Evolutionary conservation across 1,140 invertebrate genomes (phyloP), one percentile per base, ranked within the genome.

Genomic region (Leguminivora glycinivorella): DNA sequence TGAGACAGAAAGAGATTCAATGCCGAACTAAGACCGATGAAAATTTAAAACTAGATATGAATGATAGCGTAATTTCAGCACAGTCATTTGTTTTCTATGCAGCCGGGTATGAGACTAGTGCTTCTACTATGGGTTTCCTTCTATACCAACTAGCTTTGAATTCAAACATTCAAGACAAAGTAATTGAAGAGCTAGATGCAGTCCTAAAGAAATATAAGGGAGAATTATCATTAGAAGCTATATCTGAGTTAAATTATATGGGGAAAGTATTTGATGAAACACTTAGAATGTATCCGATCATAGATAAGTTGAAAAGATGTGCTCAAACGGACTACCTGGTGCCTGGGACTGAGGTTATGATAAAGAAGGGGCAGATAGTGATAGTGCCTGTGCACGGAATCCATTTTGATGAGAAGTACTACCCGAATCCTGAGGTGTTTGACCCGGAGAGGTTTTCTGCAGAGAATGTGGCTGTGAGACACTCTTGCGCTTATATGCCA

Each of bases 261-360:
- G 69, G 72, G 2, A 74, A 75, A 75, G 75, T 75, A 3, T 82
- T 84, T 58, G 72, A 76, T 52, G 82, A 94, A 87, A 94, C 94
- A 1, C 82, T 95, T 25, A 86, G 95, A 2, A 90, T 93, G 75
- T 94, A 94, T 77, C 92, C 94, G 0, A 89, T 94, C 0, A 90
- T 92, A 40, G 82, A 92, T 0, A 80, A 92, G 9, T 70, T 67
- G 4, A 67, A 38, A 22, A 67, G 38, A 22, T 40, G 29, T 24
- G 29, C 29, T n/a, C 25, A 60, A 19, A 6, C 1, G n/a, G 56
- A 60, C 26, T 60, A 60, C 26, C 17, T 6, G 14, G 56, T 60
- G 10, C 56, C 56, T 60, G 56, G n/a, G 10, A 60, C 56, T n/a
- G 56, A 60, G n/a, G 5, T 60, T 3, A 60, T 14, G 2, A 60